phyloP scores from a whole-genome alignment of 2,888 invertebrate species.

The Sympetrum striolatum region DNA sequence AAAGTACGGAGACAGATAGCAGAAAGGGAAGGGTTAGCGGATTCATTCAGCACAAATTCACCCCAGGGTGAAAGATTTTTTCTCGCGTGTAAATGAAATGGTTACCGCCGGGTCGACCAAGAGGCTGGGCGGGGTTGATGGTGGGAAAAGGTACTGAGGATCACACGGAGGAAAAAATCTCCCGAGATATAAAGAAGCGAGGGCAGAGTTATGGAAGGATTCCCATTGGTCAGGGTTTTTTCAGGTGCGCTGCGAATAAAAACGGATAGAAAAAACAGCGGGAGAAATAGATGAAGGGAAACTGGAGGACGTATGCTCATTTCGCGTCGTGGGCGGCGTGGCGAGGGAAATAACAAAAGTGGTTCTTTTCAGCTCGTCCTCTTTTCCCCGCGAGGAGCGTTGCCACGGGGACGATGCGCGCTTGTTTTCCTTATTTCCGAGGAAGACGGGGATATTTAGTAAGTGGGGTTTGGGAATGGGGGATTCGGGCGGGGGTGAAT shows the following conservation, averaged over 20 bases:
- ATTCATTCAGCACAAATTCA: neutral
- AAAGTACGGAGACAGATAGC: neutral
- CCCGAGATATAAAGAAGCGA: neutral
- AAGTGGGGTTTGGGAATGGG: neutral
- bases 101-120: neutral
- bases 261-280: neutral
- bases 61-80: neutral
- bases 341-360: neutral
- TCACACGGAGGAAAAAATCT: neutral
- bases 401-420: neutral
- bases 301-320: neutral
- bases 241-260: neutral
- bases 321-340: neutral
- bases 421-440: neutral
- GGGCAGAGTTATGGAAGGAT: neutral
- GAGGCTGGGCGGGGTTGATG: neutral
- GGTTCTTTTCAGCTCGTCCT: neutral
- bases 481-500: neutral
- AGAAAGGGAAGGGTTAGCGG: neutral
- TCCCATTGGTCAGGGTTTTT: neutral
- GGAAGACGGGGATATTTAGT: neutral
- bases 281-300: neutral
- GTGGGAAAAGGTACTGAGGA: neutral
- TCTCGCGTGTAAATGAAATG: neutral
- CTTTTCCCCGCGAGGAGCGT: neutral